Evolutionary conservation across 2,888 invertebrate species (phyloP).

Genomic region (Neoitamus cyanurus): DNA sequence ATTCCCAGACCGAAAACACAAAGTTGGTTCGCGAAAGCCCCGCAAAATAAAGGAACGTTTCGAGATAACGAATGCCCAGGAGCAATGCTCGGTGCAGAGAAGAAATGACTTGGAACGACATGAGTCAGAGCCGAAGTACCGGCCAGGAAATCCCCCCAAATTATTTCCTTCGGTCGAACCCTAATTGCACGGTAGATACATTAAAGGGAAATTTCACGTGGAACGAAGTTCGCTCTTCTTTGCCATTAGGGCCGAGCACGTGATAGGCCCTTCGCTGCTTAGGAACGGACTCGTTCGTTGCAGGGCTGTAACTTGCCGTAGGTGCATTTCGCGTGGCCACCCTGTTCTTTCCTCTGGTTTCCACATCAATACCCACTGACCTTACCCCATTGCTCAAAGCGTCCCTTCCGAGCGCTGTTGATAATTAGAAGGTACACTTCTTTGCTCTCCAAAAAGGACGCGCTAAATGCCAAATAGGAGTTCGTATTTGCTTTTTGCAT

Average conservation of each 20-base stretch:
- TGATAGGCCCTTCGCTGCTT: neutral
- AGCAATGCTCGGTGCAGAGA: neutral
- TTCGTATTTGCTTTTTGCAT: neutral
- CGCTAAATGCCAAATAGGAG: neutral
- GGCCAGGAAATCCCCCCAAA: neutral
- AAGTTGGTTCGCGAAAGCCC: neutral
- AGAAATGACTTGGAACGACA: slow-evolving; percentile 1
- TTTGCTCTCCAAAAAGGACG: neutral
- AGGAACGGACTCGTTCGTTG: neutral
- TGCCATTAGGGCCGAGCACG: neutral
- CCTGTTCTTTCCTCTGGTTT: neutral
- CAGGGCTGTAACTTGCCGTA: neutral
- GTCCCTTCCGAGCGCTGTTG: neutral
- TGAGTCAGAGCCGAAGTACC: neutral
- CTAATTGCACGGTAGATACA: neutral
- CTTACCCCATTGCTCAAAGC: neutral
- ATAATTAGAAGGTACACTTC: neutral
- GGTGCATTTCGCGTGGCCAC: neutral
- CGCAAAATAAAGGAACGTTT: neutral
- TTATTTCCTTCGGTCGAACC: slow-evolving; percentile 1
- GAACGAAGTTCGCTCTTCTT: neutral
- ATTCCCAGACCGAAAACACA: neutral
- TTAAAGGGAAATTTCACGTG: neutral
- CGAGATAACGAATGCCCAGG: neutral
- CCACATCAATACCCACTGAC: neutral